Conservation (phyloP, 2,888 invertebrate genomes). For the Calephelis perditalis region DNA sequence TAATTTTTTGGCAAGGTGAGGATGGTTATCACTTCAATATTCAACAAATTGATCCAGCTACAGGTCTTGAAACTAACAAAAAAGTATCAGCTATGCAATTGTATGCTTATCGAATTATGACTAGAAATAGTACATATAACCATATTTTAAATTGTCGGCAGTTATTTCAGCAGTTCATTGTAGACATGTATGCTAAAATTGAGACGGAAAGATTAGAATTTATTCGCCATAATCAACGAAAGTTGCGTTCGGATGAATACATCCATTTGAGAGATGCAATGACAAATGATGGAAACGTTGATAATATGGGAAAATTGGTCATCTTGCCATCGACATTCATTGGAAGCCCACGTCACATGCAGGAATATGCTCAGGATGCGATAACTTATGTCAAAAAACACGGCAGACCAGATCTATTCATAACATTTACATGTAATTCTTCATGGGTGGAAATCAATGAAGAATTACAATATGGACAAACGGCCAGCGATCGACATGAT, state of each 20-base stretch:
- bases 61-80: constrained; percentile 1
- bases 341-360: constrained; percentile 6
- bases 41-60: constrained; percentile 7
- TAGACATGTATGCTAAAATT: too few species aligned
- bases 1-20: constrained; percentile 2
- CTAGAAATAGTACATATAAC: constrained; percentile 1
- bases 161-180: too few species aligned
- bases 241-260: too few species aligned
- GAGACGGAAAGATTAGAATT: too few species aligned
- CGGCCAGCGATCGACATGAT: constrained; percentile 9
- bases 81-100: constrained; percentile 8
- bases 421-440: not conserved
- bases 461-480: constrained; percentile 2
- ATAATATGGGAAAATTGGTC: constrained; percentile 5
- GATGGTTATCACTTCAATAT: constrained; percentile 8
- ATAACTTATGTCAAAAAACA: not conserved
- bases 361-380: constrained; percentile 8
- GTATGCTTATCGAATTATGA: constrained; percentile 5
- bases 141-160: not conserved
- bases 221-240: too few species aligned
- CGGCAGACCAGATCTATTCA: constrained; percentile 1
- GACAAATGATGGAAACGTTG: constrained; percentile 7
- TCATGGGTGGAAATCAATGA: constrained; percentile 5
- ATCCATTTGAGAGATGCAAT: not conserved
- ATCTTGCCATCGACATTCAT: not conserved